phyloP scores from a whole-genome alignment of 2,888 invertebrate genomes.

The Osmoderma eremita region DNA sequence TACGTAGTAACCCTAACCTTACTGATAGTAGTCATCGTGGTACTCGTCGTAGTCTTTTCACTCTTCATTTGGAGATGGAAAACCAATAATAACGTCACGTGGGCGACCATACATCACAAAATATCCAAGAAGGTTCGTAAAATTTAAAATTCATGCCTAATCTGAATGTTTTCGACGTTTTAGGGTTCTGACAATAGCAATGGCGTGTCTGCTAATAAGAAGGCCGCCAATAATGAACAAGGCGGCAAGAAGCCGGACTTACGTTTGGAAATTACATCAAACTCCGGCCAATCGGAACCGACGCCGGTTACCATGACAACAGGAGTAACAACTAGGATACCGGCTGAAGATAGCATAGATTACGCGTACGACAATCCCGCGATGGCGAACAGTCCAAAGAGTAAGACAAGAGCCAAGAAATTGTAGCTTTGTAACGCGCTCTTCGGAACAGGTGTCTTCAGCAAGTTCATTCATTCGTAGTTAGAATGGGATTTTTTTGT shows the following conservation, averaged over 20 bases:
- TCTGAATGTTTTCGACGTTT: slow-evolving; percentile 33
- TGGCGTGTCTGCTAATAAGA: slow-evolving; percentile 44
- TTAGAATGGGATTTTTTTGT: too few relatives aligned
- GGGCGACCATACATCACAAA: slow-evolving; percentile 55
- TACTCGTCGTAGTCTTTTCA: slow-evolving; percentile 50
- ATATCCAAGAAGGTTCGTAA: slow-evolving; percentile 54
- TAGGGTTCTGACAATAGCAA: slow-evolving; percentile 48
- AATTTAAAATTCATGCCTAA: not conserved
- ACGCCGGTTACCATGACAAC: slow-evolving; percentile 72
- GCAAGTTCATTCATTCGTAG: too few relatives aligned
- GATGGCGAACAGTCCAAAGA: slow-evolving; percentile 72
- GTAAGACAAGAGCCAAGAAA: slow-evolving; percentile 39
- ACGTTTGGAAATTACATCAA: slow-evolving; percentile 49
- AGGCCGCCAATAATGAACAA: slow-evolving; percentile 31
- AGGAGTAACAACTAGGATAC: slow-evolving; percentile 75
- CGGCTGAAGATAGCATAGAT: slow-evolving; percentile 82
- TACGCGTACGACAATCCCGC: slow-evolving; percentile 84
- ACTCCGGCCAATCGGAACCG: slow-evolving; percentile 54
- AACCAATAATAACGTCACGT: slow-evolving; percentile 58
- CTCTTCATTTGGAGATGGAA: slow-evolving; percentile 59
- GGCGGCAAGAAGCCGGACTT: slow-evolving; percentile 46
- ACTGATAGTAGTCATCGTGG: slow-evolving; percentile 55
- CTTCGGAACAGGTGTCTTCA: slow-evolving; percentile 11
- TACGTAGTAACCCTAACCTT: slow-evolving; percentile 56
- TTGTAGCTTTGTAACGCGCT: slow-evolving; percentile 20